phyloP scores from a whole-genome alignment of 1,140 invertebrate genomes.

The Ctenoplectra terminalis region DNA sequence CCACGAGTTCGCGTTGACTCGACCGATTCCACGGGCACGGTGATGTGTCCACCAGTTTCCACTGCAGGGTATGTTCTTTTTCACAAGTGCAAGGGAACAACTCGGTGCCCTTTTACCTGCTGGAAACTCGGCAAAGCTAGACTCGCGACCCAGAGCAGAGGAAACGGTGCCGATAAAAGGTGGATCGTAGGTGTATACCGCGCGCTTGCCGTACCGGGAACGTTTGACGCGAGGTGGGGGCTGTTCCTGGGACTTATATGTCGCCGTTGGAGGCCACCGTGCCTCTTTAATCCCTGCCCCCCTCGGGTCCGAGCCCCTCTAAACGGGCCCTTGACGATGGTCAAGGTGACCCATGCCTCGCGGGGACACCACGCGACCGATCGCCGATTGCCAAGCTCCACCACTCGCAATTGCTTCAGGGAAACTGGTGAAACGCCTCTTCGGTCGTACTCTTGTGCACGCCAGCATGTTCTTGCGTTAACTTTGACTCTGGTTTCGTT shows the following conservation, averaged over 20 bases:
- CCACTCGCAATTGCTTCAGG: not conserved
- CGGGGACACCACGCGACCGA: constrained; percentile 35
- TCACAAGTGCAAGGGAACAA: too few relatives aligned
- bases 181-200: constrained; percentile 54
- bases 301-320: constrained; percentile 41
- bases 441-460: not conserved
- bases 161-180: constrained; percentile 36
- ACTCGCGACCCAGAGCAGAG: not conserved
- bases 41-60: constrained; percentile 6
- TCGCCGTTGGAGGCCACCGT: constrained; percentile 73
- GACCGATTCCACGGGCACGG: constrained; percentile 9
- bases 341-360: constrained; percentile 72
- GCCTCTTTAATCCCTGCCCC: constrained; percentile 43
- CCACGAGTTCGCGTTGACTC: not conserved
- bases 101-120: not conserved
- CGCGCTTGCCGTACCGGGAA: constrained; percentile 64
- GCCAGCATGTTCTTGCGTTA: not conserved
- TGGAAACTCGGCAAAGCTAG: not conserved
- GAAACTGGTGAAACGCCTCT: not conserved
- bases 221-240: constrained; percentile 74
- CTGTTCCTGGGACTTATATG: constrained; percentile 75
- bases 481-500: too few relatives aligned
- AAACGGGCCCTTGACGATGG: constrained; percentile 61
- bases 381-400: not conserved
- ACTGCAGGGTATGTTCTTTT: not conserved